Evolutionary conservation across 2,113 vertebrate species (phyloP).

Genomic region (Penelope pileata): DNA sequence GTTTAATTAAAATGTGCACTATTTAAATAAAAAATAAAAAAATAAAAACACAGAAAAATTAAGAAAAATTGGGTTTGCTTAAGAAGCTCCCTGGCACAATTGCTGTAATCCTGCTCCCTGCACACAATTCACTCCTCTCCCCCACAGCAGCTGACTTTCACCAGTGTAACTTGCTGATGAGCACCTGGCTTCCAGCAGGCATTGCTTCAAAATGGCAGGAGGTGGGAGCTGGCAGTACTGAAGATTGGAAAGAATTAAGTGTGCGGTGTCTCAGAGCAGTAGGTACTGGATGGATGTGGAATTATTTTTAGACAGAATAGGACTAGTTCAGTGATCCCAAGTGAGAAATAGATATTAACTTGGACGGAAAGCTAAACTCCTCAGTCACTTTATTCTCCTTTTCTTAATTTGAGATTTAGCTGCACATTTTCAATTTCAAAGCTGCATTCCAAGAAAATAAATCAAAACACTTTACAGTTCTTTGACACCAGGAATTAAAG

Average conservation of each 20-base stretch:
- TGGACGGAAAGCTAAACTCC: constrained; percentile 3
- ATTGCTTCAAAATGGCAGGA: neutral
- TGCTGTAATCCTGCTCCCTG: constrained; percentile 8
- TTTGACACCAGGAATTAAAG: constrained; percentile 15
- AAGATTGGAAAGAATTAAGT: neutral
- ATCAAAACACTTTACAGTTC: neutral
- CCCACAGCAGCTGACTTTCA: neutral
- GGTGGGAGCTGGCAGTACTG: constrained; percentile 22
- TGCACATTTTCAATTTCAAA: neutral
- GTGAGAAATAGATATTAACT: constrained; percentile 18
- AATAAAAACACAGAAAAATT: neutral
- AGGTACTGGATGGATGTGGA: neutral
- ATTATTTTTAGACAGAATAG: constrained; percentile 34
- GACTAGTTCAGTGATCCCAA: constrained; percentile 47
- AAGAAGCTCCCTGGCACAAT: constrained; percentile 32
- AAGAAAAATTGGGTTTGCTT: constrained; percentile 40
- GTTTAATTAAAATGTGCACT: constrained; percentile 75
- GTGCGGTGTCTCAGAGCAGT: neutral
- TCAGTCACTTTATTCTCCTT: neutral
- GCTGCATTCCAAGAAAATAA: constrained; percentile 10
- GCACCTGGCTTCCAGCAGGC: constrained; percentile 50
- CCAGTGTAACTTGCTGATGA: constrained; percentile 6
- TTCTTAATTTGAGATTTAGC: constrained; percentile 29
- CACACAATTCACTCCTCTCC: constrained; percentile 40
- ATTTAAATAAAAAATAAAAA: constrained; percentile 40